Conservation (phyloP, 2,113 vertebrate genomes). For the Emydura subglobosa region DNA sequence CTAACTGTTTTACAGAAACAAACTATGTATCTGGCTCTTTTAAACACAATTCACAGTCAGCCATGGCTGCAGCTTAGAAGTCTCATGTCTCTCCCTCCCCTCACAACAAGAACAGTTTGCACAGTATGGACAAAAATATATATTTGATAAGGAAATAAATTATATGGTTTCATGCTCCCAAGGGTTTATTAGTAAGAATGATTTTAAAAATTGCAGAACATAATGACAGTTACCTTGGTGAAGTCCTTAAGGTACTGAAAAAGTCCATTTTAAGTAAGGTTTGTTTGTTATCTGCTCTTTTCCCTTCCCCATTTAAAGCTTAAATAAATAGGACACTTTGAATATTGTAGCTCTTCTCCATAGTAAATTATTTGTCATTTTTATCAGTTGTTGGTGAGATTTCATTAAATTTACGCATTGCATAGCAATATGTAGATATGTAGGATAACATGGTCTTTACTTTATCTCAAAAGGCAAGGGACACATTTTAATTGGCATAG, state of each 20-base stretch:
- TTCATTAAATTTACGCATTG: slow-evolving; percentile 25
- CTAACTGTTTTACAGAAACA: not conserved
- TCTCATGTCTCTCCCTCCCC: no score
- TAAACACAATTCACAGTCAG: not conserved
- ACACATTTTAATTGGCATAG: slow-evolving; percentile 33
- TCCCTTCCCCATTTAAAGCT: slow-evolving; percentile 1
- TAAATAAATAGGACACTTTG: not conserved
- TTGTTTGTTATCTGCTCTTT: not conserved
- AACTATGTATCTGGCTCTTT: not conserved
- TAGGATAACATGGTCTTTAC: not conserved
- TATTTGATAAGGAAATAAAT: not conserved
- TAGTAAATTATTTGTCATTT: slow-evolving; percentile 14
- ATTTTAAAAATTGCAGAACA: not conserved
- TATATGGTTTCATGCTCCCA: not conserved
- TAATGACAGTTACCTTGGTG: not conserved
- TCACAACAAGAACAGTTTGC: not conserved
- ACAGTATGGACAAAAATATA: not conserved
- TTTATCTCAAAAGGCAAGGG: slow-evolving; percentile 10
- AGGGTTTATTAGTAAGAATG: not conserved
- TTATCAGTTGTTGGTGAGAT: slow-evolving; percentile 6
- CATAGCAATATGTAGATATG: slow-evolving; percentile 13
- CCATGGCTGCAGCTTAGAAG: not conserved
- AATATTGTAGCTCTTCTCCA: not conserved
- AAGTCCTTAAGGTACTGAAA: not conserved
- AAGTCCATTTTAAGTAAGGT: not conserved